Percentiles rank a stretch among this genome's conserved stretches.
Conservation (phyloP, 2,113 vertebrate species). For the Entelurus aequoreus region DNA sequence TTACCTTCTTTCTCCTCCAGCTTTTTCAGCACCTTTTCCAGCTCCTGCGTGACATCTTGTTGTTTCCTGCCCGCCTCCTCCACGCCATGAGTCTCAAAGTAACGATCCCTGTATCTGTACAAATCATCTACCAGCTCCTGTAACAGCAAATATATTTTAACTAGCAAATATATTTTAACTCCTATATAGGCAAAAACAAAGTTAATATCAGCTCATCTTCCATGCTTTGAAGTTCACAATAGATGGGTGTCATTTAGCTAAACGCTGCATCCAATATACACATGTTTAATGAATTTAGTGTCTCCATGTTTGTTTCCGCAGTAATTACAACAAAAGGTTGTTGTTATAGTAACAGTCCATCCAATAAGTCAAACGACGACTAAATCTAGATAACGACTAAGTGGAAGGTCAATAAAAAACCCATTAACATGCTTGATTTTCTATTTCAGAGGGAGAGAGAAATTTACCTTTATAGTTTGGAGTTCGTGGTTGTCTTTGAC, state of each 20-base stretch:
- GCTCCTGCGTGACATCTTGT: slow-evolving; percentile 72
- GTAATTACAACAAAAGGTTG: too few relatives aligned
- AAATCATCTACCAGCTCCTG: slow-evolving; percentile 82
- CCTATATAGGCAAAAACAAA: too few relatives aligned
- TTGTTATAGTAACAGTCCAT: too few relatives aligned
- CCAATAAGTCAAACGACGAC: too few relatives aligned
- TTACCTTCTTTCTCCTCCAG: slow-evolving; percentile 78
- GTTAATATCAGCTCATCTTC: too few relatives aligned
- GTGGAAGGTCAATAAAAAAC: too few relatives aligned
- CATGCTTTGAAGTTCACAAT: too few relatives aligned
- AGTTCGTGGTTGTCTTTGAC: slow-evolving; percentile 58
- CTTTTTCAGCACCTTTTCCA: slow-evolving; percentile 69
- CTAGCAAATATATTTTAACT: background rate
- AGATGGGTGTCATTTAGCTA: too few relatives aligned
- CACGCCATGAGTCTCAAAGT: slow-evolving; percentile 80
- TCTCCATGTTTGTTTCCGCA: too few relatives aligned
- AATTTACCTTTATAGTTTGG: slow-evolving; percentile 59
- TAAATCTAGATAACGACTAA: too few relatives aligned
- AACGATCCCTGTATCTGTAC: slow-evolving; percentile 81
- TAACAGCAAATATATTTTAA: background rate
- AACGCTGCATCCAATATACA: too few relatives aligned
- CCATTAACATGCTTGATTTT: background rate
- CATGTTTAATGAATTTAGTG: too few relatives aligned
- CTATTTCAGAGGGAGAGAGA: background rate
- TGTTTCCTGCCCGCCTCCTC: slow-evolving; percentile 79